Percentiles rank a stretch among this genome's conserved stretches.
Evolutionary conservation across 2,888 invertebrate genomes (phyloP).

Genomic region (Brachyptera risi): DNA sequence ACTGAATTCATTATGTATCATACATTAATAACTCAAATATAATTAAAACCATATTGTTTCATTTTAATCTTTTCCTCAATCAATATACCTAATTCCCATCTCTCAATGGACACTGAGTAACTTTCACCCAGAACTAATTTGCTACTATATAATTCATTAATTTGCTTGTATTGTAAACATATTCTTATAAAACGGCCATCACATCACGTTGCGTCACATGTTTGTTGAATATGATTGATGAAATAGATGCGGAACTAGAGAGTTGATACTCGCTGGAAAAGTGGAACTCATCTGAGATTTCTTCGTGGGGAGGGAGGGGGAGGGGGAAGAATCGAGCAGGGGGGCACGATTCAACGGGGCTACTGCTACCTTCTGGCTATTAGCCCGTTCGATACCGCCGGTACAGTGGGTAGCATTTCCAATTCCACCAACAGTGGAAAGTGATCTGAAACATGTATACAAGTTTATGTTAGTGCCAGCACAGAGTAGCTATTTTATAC

Average conservation of each 20-base stretch:
- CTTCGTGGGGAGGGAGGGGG: no score
- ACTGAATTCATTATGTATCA: no score
- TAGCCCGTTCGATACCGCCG: conserved; percentile 61
- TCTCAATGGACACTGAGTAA: no score
- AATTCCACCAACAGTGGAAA: conserved; percentile 87
- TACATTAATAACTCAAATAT: no score
- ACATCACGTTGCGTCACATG: conserved; percentile 12
- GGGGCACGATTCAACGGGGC: no score
- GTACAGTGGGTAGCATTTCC: conserved; percentile 77
- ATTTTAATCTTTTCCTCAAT: no score
- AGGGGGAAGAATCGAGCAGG: no score
- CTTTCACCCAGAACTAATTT: neutral
- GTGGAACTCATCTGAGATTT: no score
- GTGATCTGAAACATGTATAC: conserved; percentile 62
- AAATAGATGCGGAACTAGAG: conserved; percentile 19
- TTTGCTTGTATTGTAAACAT: neutral
- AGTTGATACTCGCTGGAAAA: no score
- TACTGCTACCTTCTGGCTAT: conserved; percentile 79
- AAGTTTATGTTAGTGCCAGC: conserved; percentile 21
- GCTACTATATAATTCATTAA: neutral
- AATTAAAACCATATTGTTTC: no score
- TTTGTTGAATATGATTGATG: conserved; percentile 14
- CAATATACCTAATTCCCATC: no score
- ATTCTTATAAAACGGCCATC: conserved; percentile 12
- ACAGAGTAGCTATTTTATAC: conserved; percentile 9